phyloP scores from a whole-genome alignment of 2,888 invertebrate species.

The Junonia oenone region DNA sequence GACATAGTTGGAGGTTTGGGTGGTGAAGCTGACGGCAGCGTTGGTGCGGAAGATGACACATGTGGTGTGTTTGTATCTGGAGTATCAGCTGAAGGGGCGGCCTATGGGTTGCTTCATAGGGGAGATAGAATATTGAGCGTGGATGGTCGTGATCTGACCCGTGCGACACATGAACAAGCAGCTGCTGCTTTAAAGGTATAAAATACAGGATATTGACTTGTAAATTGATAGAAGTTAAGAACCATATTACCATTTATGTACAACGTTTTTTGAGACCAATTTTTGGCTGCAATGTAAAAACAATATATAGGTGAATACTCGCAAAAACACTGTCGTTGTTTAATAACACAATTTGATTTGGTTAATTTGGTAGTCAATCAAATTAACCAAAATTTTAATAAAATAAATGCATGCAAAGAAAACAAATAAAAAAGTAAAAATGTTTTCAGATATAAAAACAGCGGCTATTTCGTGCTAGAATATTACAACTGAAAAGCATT shows the following conservation, averaged over 20 bases:
- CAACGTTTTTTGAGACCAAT: too few relatives aligned
- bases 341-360: too few relatives aligned
- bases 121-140: conserved; percentile 88
- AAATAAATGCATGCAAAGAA: not conserved
- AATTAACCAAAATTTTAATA: not conserved
- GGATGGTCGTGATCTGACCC: conserved; percentile 85
- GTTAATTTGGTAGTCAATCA: too few relatives aligned
- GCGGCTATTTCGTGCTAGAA: not conserved
- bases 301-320: too few relatives aligned
- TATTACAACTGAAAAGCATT: not conserved
- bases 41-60: conserved; percentile 55
- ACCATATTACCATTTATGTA: too few relatives aligned
- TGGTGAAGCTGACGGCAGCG: conserved; percentile 53
- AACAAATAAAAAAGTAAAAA: not conserved
- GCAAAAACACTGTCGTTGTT: too few relatives aligned
- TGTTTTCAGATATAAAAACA: not conserved
- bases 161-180: conserved; percentile 88
- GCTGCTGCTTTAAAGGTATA: conserved; percentile 83
- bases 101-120: conserved; percentile 78
- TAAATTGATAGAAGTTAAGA: too few relatives aligned
- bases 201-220: too few relatives aligned
- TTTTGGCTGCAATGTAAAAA: too few relatives aligned
- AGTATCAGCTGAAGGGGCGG: conserved; percentile 63
- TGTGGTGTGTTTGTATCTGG: conserved; percentile 75
- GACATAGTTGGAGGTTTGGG: conserved; percentile 74